These are phyloP conservation scores for Saccopteryx bilineata DNA, from an alignment of 2,113 vertebrate species.

Conservation along the genomic window DNA sequence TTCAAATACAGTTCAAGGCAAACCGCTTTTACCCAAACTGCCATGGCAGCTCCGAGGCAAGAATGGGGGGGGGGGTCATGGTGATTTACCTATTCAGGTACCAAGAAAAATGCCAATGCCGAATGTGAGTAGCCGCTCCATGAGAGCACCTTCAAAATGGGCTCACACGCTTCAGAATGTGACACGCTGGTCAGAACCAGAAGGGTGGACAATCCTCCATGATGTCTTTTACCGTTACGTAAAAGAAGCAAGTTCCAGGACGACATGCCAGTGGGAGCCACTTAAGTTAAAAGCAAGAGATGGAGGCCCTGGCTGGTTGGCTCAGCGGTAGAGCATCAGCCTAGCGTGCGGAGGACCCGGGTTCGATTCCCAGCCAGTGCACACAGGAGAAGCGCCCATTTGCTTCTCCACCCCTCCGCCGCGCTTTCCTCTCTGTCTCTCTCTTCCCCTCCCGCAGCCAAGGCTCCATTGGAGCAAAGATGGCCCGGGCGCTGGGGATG, in stretches of 20 bases:
- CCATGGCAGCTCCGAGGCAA: constrained; percentile 1
- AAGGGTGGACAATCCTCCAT: not conserved
- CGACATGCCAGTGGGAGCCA: not conserved
- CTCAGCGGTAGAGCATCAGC: no score
- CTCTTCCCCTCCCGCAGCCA: no score
- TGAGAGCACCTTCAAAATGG: not conserved
- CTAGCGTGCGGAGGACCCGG: no score
- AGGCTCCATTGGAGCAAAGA: no score
- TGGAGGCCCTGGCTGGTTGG: no score
- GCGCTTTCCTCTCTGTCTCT: no score
- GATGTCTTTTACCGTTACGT: not conserved
- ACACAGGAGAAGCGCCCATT: no score
- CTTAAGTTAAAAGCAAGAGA: not conserved
- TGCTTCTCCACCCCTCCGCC: no score
- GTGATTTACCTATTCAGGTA: not conserved
- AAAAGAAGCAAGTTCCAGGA: constrained; percentile 10
- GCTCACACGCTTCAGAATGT: not conserved
- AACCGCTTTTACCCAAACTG: constrained; percentile 41
- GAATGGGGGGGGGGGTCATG: not conserved
- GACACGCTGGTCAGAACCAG: not conserved
- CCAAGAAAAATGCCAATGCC: not conserved
- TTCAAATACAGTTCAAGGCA: constrained; percentile 69
- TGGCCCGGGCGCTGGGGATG: no score
- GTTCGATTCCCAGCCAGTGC: no score
- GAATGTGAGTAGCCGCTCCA: not conserved